Evolutionary conservation across 1,140 invertebrate genomes (phyloP).

Genomic region (Scaptomyza montana): DNA sequence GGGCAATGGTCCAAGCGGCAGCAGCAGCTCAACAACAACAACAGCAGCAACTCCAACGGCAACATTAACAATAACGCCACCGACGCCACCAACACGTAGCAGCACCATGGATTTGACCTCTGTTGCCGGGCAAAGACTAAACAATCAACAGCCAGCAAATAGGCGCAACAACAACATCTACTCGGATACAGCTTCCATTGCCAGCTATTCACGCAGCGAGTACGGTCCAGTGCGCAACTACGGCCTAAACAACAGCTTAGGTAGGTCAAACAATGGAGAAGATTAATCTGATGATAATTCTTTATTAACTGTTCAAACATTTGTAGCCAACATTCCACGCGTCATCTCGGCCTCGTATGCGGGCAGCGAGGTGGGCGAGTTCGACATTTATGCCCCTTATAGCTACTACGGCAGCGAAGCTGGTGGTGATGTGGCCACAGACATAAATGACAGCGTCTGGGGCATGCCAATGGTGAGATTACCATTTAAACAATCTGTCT

Average conservation of each 20-base stretch:
- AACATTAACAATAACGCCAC: slow-evolving; percentile 50
- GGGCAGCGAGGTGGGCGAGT: slow-evolving; percentile 90
- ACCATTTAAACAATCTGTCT: not conserved
- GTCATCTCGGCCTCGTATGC: slow-evolving; percentile 90
- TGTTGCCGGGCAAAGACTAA: slow-evolving; percentile 59
- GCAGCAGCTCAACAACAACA: slow-evolving; percentile 24
- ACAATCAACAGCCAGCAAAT: slow-evolving; percentile 19
- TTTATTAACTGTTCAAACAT: not conserved
- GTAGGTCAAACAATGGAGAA: slow-evolving; percentile 34
- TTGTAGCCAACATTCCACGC: slow-evolving; percentile 84
- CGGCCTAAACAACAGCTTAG: slow-evolving; percentile 77
- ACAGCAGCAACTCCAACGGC: slow-evolving; percentile 39
- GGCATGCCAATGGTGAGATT: slow-evolving; percentile 74
- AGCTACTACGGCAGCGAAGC: slow-evolving; percentile 88
- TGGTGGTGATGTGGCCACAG: slow-evolving; percentile 83
- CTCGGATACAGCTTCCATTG: slow-evolving; percentile 80
- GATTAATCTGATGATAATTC: not conserved
- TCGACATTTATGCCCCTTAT: slow-evolving; percentile 91
- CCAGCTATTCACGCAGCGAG: slow-evolving; percentile 81
- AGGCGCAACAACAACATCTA: slow-evolving; percentile 67
- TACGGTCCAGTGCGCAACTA: slow-evolving; percentile 75
- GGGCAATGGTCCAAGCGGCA: slow-evolving; percentile 36
- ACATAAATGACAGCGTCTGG: slow-evolving; percentile 83
- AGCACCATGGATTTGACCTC: slow-evolving; percentile 64
- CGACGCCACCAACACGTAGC: slow-evolving; percentile 64